These are phyloP conservation scores for Odontothrips loti DNA, from an alignment of 2,888 invertebrate genomes.

Conservation along the genomic window DNA sequence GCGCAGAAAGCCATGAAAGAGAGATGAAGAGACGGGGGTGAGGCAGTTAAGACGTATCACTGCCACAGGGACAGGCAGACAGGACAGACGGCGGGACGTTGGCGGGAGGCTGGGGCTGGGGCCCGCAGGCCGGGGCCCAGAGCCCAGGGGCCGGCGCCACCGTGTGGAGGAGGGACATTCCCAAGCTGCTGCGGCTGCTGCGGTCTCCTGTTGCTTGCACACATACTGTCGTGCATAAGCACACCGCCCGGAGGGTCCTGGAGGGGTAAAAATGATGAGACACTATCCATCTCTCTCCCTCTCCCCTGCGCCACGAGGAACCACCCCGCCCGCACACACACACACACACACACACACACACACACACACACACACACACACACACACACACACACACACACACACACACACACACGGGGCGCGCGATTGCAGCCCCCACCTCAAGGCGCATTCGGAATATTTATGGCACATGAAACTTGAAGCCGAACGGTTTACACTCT, in stretches of 20 bases:
- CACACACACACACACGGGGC: too few relatives aligned
- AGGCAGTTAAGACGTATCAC: too few relatives aligned
- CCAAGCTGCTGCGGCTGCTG: too few relatives aligned
- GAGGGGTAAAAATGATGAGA: constrained; percentile 17
- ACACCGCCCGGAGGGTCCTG: not conserved
- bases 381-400: too few relatives aligned
- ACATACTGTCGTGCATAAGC: not conserved
- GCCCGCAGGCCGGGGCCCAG: too few relatives aligned
- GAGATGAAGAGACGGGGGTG: not conserved
- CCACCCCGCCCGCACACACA: not conserved
- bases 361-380: too few relatives aligned
- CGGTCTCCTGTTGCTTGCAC: constrained; percentile 5
- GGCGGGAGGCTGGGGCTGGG: not conserved
- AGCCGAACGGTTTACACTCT: not conserved
- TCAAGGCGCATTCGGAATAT: not conserved
- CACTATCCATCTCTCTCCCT: constrained; percentile 3
- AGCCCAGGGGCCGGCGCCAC: not conserved
- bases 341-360: too few relatives aligned
- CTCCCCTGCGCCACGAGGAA: not conserved
- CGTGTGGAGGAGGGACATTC: not conserved
- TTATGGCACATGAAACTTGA: constrained; percentile 20
- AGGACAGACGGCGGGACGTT: not conserved
- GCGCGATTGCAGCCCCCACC: too few relatives aligned
- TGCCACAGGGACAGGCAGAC: too few relatives aligned
- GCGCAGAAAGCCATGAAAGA: too few relatives aligned